Evolutionary conservation across 2,113 vertebrate genomes (phyloP).

Genomic region (Jacana jacana): DNA sequence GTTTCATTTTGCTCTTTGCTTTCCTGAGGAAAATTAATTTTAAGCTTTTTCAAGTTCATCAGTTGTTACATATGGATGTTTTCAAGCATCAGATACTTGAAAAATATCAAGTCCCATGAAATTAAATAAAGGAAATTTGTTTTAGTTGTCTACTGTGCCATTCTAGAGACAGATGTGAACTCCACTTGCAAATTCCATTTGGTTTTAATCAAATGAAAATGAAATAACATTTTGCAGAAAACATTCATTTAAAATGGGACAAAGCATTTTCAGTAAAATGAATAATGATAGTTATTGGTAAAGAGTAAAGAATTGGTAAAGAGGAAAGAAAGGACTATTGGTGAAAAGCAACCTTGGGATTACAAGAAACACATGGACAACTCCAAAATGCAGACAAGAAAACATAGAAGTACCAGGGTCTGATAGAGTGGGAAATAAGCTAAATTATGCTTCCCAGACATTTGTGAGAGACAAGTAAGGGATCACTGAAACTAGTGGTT

Average conservation of each 20-base stretch:
- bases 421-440: background rate
- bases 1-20: constrained; percentile 49
- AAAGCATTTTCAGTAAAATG: constrained; percentile 1
- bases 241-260: constrained; percentile 3
- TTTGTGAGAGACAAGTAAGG: constrained; percentile 5
- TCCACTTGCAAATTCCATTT: constrained; percentile 34
- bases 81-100: constrained; percentile 32
- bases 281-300: constrained; percentile 13
- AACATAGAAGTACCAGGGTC: background rate
- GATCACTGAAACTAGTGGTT: background rate
- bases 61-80: constrained; percentile 44
- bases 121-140: constrained; percentile 41
- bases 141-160: constrained; percentile 26
- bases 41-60: constrained; percentile 25
- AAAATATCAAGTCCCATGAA: constrained; percentile 40
- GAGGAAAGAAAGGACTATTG: background rate
- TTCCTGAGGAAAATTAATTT: constrained; percentile 44
- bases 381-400: background rate
- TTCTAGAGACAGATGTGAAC: constrained; percentile 36
- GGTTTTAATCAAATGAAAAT: constrained; percentile 57
- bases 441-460: background rate
- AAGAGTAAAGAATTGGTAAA: background rate
- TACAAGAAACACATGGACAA: background rate
- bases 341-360: constrained; percentile 6
- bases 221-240: constrained; percentile 48